Conservation (phyloP, 1,140 invertebrate genomes). For the Macrobrachium nipponense region DNA sequence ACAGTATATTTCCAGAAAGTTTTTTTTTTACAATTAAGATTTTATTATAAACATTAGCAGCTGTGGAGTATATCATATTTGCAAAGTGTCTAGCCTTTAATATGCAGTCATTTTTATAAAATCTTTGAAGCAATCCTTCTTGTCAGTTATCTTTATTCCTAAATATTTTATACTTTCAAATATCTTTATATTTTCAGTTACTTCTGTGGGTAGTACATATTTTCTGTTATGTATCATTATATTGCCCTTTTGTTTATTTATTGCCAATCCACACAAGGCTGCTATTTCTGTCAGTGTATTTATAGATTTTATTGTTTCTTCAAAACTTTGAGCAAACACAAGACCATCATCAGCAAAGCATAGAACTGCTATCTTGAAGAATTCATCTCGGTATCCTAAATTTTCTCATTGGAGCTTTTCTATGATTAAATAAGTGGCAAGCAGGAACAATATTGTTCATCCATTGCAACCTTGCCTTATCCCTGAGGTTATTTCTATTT, state of each 20-base stretch:
- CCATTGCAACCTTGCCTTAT: constrained; percentile 9
- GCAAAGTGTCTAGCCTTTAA: no score
- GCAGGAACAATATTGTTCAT: not conserved
- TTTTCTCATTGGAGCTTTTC: not conserved
- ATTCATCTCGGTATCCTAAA: not conserved
- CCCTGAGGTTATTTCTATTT: not conserved
- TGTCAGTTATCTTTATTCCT: no score
- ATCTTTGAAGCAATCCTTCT: no score
- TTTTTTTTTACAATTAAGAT: no score
- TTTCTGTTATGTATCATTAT: constrained; percentile 1
- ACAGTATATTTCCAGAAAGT: no score
- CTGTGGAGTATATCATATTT: no score
- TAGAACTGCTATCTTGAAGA: not conserved
- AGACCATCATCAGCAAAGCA: no score
- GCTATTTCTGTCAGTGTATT: not conserved
- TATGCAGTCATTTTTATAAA: no score
- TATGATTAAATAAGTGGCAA: not conserved
- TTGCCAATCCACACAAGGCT: not conserved
- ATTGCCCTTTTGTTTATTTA: not conserved
- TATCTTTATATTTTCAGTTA: no score
- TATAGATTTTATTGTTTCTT: not conserved
- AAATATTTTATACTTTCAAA: no score
- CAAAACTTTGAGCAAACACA: not conserved
- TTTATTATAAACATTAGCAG: no score
- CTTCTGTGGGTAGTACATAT: no score